phyloP scores from a whole-genome alignment of 1,140 invertebrate genomes.

The Pseudomyrmex sp. region DNA sequence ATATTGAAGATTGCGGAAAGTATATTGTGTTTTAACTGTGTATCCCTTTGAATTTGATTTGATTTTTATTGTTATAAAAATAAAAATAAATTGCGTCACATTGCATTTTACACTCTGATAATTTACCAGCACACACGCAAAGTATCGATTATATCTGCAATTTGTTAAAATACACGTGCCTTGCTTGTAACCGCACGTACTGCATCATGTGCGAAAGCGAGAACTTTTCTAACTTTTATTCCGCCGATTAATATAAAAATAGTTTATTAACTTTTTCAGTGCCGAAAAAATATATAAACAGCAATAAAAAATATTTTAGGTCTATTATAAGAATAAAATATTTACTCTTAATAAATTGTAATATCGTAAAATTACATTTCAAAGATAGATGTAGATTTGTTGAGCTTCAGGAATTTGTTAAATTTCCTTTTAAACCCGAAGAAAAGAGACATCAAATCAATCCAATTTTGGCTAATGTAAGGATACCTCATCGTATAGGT shows the following conservation, averaged over 20 bases:
- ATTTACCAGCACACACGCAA: background rate
- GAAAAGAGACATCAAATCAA: background rate
- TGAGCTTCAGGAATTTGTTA: background rate
- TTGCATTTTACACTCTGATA: background rate
- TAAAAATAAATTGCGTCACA: background rate
- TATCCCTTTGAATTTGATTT: background rate
- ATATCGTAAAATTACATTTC: background rate
- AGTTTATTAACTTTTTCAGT: conserved; percentile 32
- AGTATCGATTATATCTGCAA: conserved; percentile 30
- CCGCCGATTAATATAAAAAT: conserved; percentile 6
- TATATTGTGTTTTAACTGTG: too few species aligned
- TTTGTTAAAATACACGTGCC: conserved; percentile 20
- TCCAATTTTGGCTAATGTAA: conserved; percentile 1
- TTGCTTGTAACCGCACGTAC: conserved; percentile 26
- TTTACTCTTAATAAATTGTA: background rate
- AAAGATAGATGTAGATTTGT: background rate
- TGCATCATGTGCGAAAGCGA: conserved; percentile 15
- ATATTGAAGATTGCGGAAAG: background rate
- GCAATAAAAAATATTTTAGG: conserved; percentile 4
- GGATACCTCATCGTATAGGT: background rate
- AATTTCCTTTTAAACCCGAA: background rate
- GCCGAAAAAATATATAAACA: conserved; percentile 21
- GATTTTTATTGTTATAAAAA: conserved; percentile 3
- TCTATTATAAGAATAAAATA: background rate
- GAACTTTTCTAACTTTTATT: conserved; percentile 26